phyloP scores from a whole-genome alignment of 2,888 invertebrate species.

The Latheticus oryzae region DNA sequence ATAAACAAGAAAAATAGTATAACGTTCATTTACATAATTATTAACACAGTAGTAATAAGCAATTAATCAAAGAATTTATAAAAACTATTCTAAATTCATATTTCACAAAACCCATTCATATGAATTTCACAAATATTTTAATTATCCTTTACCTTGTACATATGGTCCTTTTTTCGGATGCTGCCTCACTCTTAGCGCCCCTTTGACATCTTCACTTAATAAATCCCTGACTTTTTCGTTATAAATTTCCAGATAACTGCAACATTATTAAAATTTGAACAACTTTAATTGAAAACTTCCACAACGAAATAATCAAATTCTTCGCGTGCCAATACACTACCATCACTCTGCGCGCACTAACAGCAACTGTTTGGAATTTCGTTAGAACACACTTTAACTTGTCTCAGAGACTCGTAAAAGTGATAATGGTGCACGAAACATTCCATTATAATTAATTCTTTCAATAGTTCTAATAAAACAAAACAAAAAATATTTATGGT shows the following conservation, averaged over 20 bases:
- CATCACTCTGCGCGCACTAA: constrained; percentile 33
- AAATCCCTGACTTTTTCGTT: constrained; percentile 81
- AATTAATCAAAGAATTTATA: too few relatives aligned
- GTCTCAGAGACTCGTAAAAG: constrained; percentile 44
- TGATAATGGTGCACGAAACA: constrained; percentile 41
- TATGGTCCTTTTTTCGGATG: constrained; percentile 83
- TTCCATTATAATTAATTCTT: constrained; percentile 36
- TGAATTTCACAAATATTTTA: too few relatives aligned
- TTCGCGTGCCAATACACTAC: constrained; percentile 36
- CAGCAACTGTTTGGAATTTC: constrained; percentile 40
- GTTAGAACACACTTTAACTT: constrained; percentile 39
- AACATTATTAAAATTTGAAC: too few relatives aligned
- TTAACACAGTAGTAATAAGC: too few relatives aligned
- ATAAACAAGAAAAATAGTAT: too few relatives aligned
- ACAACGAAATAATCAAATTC: constrained; percentile 22
- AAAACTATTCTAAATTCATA: too few relatives aligned
- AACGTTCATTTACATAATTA: too few relatives aligned
- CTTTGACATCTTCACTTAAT: constrained; percentile 59
- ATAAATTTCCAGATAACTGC: constrained; percentile 73
- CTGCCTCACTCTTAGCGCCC: constrained; percentile 76
- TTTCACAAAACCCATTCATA: too few relatives aligned
- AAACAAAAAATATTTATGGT: constrained; percentile 10
- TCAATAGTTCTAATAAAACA: constrained; percentile 5
- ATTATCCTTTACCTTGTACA: constrained; percentile 78
- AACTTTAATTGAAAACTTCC: constrained; percentile 28